Evolutionary conservation across 2,797 vertebrate species (phyloP), one percentile per base, ranked within the genome.

Genomic region (Melanotaenia pygmaea): DNA sequence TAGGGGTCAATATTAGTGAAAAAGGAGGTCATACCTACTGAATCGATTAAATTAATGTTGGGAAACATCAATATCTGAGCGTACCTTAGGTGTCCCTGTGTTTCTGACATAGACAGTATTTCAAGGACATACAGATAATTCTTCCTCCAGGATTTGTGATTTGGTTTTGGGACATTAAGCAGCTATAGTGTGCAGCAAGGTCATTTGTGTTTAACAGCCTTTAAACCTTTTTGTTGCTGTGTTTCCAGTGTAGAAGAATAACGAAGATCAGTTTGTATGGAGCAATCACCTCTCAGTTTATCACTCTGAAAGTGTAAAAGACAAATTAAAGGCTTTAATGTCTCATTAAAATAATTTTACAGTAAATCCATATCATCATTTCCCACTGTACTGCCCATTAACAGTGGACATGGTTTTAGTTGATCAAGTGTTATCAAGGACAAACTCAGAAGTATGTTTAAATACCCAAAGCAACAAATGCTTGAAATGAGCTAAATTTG

Each of bases 401-500:
- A 30, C 64, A 24, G 35, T 35, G 34, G 18, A 56, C 24, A 54
- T 20, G 37, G 58, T 45, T 74, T 61, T 12, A n/a, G 72, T 37
- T 62, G 26, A 62, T 57, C 34, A 37, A 16, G 54, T 32, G 10
- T 59, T 59, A 5, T 64, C 28, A 77, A 86, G 69, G 74, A 75
- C 70, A 74, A 64, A 78, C 56, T 71, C 38, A 47, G 11, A 57
- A 67, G 32, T 24, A 51, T 65, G 58, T 70, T 43, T 30, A 13
- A 80, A 71, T 43, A 32, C 28, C 62, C 64, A 64, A 72, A 77
- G 43, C 22, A 20, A 63, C 53, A 45, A 28, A 71, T 51, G 53
- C 64, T 71, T 57, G 70, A 78, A 77, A 78, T 43, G 11, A 58
- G 61, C 58, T 75, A 10, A 65, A 75, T 64, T 16, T 10, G 10